A percentile compares a stretch with the other conserved stretches of the same genome.
Conservation (phyloP, 2,113 vertebrate species). For the Megaceryle torquata region DNA sequence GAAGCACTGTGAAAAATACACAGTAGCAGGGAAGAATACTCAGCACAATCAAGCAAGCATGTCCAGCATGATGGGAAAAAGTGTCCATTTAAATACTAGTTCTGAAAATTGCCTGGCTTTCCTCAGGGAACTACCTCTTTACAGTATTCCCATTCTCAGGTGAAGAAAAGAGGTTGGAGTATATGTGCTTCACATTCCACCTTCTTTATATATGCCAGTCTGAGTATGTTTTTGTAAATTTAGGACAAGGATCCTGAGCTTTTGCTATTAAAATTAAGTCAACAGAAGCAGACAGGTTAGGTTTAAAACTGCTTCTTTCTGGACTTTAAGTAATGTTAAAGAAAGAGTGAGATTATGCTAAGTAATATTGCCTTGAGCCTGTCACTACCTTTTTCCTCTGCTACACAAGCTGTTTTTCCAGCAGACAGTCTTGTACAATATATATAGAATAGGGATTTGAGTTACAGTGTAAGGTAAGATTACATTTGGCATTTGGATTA, state of each 20-base stretch:
- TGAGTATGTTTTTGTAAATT: neutral
- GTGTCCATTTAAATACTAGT: neutral
- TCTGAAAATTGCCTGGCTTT: neutral
- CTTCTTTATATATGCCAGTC: neutral
- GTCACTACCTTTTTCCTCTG: constrained; percentile 8
- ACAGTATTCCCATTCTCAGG: neutral
- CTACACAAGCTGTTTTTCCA: neutral
- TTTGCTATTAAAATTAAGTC: constrained; percentile 13
- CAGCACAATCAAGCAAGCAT: neutral
- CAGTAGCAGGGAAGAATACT: neutral
- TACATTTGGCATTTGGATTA: constrained; percentile 61
- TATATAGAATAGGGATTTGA: constrained; percentile 34
- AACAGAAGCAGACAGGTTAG: neutral
- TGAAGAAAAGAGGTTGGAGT: neutral
- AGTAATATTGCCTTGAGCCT: neutral
- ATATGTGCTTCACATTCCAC: neutral
- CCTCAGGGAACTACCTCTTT: neutral
- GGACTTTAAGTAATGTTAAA: neutral
- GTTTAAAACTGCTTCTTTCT: constrained; percentile 22
- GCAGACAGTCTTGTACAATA: constrained; percentile 2
- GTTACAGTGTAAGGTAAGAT: constrained; percentile 47
- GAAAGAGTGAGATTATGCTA: constrained; percentile 38
- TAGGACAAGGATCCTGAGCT: neutral
- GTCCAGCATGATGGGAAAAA: neutral
- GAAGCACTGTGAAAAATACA: neutral